phyloP scores from a whole-genome alignment of 2,113 vertebrate species.

The Centropus unirufus region DNA sequence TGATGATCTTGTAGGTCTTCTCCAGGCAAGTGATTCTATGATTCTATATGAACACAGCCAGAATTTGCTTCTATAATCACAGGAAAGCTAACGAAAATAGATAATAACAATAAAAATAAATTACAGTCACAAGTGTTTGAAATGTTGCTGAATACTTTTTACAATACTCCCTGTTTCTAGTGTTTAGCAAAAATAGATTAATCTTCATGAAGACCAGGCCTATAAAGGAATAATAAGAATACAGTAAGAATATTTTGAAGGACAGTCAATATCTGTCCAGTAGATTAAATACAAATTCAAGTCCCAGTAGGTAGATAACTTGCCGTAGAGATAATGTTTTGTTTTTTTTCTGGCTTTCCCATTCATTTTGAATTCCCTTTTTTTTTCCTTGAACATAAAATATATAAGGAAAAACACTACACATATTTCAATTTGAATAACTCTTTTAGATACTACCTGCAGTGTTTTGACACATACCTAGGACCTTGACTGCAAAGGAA shows the following conservation, averaged over 20 bases:
- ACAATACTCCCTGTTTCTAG: not conserved
- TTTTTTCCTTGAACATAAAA: not conserved
- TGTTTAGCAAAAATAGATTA: not conserved
- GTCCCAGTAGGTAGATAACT: not conserved
- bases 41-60: not conserved
- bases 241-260: not conserved
- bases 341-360: not conserved
- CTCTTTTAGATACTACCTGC: not conserved
- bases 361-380: not conserved
- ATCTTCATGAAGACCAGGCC: not conserved
- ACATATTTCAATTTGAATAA: not conserved
- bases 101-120: not conserved
- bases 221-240: not conserved
- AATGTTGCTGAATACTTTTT: not conserved
- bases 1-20: no score
- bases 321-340: not conserved
- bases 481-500: not conserved
- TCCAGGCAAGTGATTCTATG: no score
- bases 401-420: not conserved
- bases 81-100: not conserved
- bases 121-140: not conserved
- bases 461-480: fast-evolving
- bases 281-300: not conserved
- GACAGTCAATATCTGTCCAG: not conserved
- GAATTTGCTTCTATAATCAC: not conserved